Percentiles rank a stretch among this genome's conserved stretches.
Conservation (phyloP, 2,888 invertebrate species). For the Ophioninae sp. region DNA sequence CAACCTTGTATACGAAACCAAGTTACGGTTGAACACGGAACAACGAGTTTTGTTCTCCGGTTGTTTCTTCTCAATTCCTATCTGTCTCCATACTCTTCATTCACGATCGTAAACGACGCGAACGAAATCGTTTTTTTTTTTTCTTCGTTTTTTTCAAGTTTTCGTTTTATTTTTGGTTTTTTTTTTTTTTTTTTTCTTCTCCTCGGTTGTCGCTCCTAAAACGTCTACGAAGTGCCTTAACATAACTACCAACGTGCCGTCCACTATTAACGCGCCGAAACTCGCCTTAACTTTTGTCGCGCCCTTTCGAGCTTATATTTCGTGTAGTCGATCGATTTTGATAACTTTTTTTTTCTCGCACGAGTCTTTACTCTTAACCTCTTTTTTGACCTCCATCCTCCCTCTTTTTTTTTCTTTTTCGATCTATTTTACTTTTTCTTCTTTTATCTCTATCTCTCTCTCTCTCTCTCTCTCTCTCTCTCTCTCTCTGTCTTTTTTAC, state of each 20-base stretch:
- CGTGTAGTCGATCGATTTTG: slow-evolving; percentile 1
- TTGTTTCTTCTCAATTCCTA: slow-evolving; percentile 58
- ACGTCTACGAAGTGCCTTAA: neutral
- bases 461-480: slow-evolving; percentile 4
- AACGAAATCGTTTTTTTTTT: neutral
- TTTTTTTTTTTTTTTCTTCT: neutral
- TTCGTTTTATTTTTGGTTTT: too few relatives aligned
- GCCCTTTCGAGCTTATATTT: neutral
- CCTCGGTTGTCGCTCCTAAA: neutral
- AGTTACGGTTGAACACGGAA: neutral
- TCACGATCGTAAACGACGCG: neutral
- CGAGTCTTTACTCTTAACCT: too few relatives aligned
- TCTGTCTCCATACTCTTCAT: too few relatives aligned
- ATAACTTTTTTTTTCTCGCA: too few relatives aligned
- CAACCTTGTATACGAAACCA: slow-evolving; percentile 22
- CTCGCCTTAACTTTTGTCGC: neutral
- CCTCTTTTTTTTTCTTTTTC: too few relatives aligned
- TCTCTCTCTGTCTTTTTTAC: neutral
- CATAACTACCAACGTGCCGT: neutral
- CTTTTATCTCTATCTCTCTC: slow-evolving; percentile 15
- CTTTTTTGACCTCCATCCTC: too few relatives aligned
- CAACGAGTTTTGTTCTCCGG: slow-evolving; percentile 45
- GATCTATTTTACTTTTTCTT: too few relatives aligned
- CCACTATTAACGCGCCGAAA: neutral
- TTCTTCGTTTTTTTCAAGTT: neutral